phyloP scores from a whole-genome alignment of 2,797 vertebrate genomes.

The Linurgus olivaceus region DNA sequence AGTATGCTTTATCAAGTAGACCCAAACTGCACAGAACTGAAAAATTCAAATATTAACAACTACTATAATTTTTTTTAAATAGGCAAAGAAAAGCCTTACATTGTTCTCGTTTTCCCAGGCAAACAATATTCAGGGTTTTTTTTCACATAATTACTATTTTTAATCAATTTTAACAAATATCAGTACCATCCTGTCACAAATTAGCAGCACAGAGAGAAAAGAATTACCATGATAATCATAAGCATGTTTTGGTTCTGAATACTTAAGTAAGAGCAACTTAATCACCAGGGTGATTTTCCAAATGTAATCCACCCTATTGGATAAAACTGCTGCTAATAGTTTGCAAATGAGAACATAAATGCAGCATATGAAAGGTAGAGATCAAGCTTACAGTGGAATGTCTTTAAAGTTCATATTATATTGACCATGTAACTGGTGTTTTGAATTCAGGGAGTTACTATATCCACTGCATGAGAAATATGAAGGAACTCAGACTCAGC shows the following conservation, averaged over 20 bases:
- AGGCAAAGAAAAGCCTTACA: neutral
- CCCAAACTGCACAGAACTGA: neutral
- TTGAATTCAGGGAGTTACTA: neutral
- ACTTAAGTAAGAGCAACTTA: neutral
- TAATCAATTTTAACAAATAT: neutral
- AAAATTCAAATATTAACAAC: neutral
- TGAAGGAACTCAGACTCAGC: neutral
- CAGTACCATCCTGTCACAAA: neutral
- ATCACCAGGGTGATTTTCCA: neutral
- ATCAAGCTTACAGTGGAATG: neutral
- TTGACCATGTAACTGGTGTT: neutral
- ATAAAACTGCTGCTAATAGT: neutral
- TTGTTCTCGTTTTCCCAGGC: neutral
- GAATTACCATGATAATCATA: neutral
- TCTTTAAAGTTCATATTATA: neutral
- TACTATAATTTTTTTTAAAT: neutral
- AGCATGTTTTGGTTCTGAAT: neutral
- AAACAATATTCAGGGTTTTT: neutral
- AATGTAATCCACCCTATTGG: neutral
- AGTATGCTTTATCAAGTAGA: conserved; percentile 9
- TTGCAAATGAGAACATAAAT: neutral
- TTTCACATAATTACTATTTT: neutral
- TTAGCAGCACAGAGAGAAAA: neutral
- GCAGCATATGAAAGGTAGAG: neutral
- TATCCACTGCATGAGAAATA: neutral